Evolutionary conservation across 2,888 invertebrate genomes (phyloP).

Genomic region (Leucoma salicis): DNA sequence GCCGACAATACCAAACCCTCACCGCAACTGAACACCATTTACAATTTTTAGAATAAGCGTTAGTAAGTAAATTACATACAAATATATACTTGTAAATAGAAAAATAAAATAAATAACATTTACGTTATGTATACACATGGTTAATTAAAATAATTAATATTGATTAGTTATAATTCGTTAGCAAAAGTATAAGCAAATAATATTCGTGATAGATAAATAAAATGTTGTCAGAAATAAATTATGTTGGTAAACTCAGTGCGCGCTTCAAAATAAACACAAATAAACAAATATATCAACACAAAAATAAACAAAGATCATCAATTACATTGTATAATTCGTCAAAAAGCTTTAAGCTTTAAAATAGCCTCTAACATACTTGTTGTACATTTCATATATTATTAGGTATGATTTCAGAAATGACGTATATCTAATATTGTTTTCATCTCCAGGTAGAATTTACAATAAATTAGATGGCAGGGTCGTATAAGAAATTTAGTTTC

Average conservation of each 20-base stretch:
- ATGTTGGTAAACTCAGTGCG: conserved; percentile 57
- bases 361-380: no score
- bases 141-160: conserved; percentile 14
- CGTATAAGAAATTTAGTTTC: no score
- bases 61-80: conserved; percentile 6
- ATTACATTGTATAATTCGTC: no score
- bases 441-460: no score
- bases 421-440: no score
- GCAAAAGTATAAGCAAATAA: background rate
- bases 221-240: background rate
- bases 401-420: no score
- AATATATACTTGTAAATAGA: background rate
- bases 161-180: no score
- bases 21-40: conserved; percentile 89
- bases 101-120: background rate
- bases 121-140: background rate
- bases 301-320: no score
- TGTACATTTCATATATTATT: no score
- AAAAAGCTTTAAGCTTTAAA: no score
- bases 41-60: conserved; percentile 43
- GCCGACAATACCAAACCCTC: conserved; percentile 95
- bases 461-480: no score
- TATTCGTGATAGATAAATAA: background rate
- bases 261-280: conserved; percentile 35
- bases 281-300: no score